Percentiles rank a stretch among this genome's conserved stretches.
phyloP scores from a whole-genome alignment of 2,797 vertebrate genomes.

The Myoxocephalus aenaeus region DNA sequence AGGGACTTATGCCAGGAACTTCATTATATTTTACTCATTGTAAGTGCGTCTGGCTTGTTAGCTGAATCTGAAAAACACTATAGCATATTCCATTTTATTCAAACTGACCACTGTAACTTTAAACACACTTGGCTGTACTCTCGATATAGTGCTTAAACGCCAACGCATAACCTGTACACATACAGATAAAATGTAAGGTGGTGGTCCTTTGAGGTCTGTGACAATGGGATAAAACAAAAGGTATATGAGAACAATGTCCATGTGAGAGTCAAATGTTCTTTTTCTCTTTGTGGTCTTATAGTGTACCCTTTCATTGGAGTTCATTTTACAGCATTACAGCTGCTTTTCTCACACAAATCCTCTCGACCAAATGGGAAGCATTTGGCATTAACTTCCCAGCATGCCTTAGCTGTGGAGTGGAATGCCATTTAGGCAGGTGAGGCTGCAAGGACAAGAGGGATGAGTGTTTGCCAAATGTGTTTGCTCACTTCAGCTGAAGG shows the following conservation, averaged over 20 bases:
- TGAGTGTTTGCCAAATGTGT: conserved; percentile 57
- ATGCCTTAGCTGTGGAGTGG: conserved; percentile 11
- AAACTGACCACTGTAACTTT: conserved; percentile 6
- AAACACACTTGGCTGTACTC: neutral
- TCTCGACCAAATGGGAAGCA: conserved; percentile 11
- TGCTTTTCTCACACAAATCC: conserved; percentile 23
- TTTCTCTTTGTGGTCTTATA: conserved; percentile 20
- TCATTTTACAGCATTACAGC: conserved; percentile 25
- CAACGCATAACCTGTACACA: neutral
- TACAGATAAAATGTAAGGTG: neutral
- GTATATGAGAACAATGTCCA: neutral
- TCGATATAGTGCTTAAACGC: neutral
- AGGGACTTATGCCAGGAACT: conserved; percentile 10
- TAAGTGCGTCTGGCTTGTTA: conserved; percentile 17
- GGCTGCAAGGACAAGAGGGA: conserved; percentile 34
- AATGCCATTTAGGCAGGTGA: conserved; percentile 34
- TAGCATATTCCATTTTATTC: neutral
- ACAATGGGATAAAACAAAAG: neutral
- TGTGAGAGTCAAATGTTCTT: conserved; percentile 8
- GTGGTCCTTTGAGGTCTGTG: neutral
- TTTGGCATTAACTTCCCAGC: conserved; percentile 18
- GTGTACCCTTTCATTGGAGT: neutral
- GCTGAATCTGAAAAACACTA: conserved; percentile 2
- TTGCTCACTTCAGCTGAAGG: conserved; percentile 43
- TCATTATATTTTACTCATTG: conserved; percentile 2